phyloP scores from a whole-genome alignment of 2,797 vertebrate species.

The Phataginus tricuspis region DNA sequence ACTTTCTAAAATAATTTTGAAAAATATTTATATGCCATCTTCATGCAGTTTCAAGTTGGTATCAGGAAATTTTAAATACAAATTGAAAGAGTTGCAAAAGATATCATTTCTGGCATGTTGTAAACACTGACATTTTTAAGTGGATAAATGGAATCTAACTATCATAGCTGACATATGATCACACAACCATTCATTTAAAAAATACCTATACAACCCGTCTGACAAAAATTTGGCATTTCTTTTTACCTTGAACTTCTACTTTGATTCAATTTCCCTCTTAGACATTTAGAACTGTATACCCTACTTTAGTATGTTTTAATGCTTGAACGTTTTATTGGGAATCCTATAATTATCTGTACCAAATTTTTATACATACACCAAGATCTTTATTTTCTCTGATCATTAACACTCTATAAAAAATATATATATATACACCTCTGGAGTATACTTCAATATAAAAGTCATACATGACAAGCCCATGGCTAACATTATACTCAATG shows the following conservation, averaged over 20 bases:
- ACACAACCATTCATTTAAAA: background rate
- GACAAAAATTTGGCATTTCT: background rate
- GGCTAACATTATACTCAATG: background rate
- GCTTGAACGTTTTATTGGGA: background rate
- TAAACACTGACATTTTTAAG: slow-evolving; percentile 27
- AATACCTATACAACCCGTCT: background rate
- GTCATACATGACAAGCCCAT: background rate
- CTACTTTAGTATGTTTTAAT: background rate
- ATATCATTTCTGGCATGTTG: background rate
- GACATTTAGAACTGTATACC: background rate
- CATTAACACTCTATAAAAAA: background rate
- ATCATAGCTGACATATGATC: background rate
- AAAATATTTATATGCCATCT: background rate
- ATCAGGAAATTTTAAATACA: slow-evolving; percentile 10
- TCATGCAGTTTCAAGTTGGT: slow-evolving; percentile 19
- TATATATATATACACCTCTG: background rate
- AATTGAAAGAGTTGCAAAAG: slow-evolving; percentile 27
- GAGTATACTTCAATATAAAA: background rate
- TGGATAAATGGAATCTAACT: background rate
- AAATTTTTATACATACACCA: background rate
- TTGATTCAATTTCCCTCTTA: background rate
- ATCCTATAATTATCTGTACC: background rate
- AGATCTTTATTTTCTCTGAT: background rate
- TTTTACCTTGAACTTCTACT: background rate
- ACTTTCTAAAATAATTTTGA: background rate